A percentile compares a stretch with the other conserved stretches of the same genome.
These are phyloP conservation scores for Scaptomyza pallida DNA, from an alignment of 1,140 invertebrate genomes.

Conservation along the genomic window DNA sequence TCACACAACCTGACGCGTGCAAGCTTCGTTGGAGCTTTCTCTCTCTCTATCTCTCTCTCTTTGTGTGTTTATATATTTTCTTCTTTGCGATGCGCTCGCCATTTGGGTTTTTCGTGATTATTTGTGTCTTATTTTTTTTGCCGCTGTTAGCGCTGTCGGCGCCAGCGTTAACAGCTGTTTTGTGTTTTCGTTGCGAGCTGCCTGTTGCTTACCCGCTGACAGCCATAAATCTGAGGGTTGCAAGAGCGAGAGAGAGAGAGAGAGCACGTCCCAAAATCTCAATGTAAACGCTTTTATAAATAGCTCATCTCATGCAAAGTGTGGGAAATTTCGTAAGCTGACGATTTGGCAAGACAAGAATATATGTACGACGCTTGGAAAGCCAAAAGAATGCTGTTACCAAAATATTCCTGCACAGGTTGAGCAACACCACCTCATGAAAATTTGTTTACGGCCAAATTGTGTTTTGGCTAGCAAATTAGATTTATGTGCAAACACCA, in stretches of 20 bases:
- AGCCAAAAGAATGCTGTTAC: conserved; percentile 37
- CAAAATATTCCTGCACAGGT: conserved; percentile 50
- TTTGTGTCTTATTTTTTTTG: conserved; percentile 34
- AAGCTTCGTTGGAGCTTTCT: conserved; percentile 60
- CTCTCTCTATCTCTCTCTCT: conserved; percentile 21
- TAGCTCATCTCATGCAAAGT: conserved; percentile 43
- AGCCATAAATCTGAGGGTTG: conserved; percentile 8
- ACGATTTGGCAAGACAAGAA: conserved; percentile 48
- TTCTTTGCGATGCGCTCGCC: conserved; percentile 36
- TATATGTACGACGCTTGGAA: conserved; percentile 67
- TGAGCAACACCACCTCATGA: conserved; percentile 35
- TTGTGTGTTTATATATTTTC: conserved; percentile 14
- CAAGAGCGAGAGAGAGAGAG: background rate
- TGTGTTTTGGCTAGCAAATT: conserved; percentile 26
- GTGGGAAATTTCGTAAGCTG: conserved; percentile 72
- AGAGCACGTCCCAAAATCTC: conserved; percentile 46
- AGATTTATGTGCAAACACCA: conserved; percentile 56
- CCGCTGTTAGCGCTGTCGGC: conserved; percentile 45
- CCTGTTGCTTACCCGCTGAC: conserved; percentile 34
- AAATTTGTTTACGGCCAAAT: conserved; percentile 52
- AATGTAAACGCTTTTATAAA: conserved; percentile 62
- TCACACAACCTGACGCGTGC: conserved; percentile 61
- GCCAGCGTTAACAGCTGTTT: conserved; percentile 67
- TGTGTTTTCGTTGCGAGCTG: conserved; percentile 60
- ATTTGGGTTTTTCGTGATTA: conserved; percentile 33